Conservation (phyloP, 2,797 vertebrate species). For the Spondyliosoma cantharus region DNA sequence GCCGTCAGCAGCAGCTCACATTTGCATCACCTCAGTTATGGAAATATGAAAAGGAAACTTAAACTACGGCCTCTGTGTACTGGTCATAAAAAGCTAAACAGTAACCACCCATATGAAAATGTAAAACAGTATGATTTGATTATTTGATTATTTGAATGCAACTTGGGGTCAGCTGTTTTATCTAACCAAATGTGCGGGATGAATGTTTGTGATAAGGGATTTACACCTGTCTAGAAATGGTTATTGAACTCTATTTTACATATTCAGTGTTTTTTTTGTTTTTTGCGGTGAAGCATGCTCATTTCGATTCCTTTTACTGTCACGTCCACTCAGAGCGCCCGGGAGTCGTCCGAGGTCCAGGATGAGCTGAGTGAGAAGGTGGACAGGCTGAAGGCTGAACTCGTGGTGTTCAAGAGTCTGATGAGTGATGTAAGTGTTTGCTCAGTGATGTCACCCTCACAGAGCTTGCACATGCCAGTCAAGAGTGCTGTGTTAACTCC, state of each 20-base stretch:
- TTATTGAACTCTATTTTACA: background rate
- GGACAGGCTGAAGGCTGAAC: slow-evolving; percentile 93
- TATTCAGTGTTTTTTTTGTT: too few species aligned
- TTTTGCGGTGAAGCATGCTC: background rate
- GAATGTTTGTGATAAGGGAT: background rate
- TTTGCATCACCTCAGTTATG: slow-evolving; percentile 29
- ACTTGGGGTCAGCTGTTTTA: slow-evolving; percentile 7
- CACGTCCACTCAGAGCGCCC: slow-evolving; percentile 84
- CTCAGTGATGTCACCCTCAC: slow-evolving; percentile 27
- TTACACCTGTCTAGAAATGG: background rate
- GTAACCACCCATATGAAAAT: slow-evolving; percentile 1
- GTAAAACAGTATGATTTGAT: background rate
- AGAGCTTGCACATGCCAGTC: slow-evolving; percentile 1
- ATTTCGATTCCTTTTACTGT: slow-evolving; percentile 17
- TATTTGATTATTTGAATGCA: slow-evolving; percentile 1
- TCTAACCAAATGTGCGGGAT: background rate
- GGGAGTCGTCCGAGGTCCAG: slow-evolving; percentile 91
- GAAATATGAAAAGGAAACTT: slow-evolving; percentile 1
- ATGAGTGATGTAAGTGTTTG: slow-evolving; percentile 95
- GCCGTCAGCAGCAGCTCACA: slow-evolving; percentile 1
- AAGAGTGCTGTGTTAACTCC: slow-evolving; percentile 13
- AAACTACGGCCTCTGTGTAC: background rate
- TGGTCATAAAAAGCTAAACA: slow-evolving; percentile 32
- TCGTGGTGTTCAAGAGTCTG: slow-evolving; percentile 98
- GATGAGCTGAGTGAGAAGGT: slow-evolving; percentile 94